Evolutionary conservation across 2,797 vertebrate species (phyloP), one percentile per base, ranked within the genome.

Genomic region (Diplodus puntazzo): DNA sequence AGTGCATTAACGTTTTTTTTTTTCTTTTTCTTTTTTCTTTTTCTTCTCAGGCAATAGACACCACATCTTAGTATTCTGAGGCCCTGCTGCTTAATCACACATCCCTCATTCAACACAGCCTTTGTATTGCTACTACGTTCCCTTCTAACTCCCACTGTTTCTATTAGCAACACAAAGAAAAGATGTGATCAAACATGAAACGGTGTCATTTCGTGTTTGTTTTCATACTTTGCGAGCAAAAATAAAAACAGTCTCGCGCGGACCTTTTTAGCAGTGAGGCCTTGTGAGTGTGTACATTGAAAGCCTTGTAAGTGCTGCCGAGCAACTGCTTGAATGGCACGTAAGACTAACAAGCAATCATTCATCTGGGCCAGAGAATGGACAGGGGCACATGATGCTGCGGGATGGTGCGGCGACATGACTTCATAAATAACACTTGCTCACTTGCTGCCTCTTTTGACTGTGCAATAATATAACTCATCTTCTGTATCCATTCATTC

Each of bases 1-100:
- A 87, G 83, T 92, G 91, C 87, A 93, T 94, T 94, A 88, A 83
- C 79, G 80, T 67, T 69, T 81, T 77, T 80, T 81, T 69, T 72
- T 60, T 45, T 58, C 25, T 25, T 25, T 25, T 25, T 25, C 25
- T 66, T 55, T 68, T 65, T 65, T 55, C 23, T 5, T 34, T 34
- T 34, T 34, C 30, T 34, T 34, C 69, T 77, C 82, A 82, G 83
- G 78, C 75, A 77, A 78, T 49, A 88, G 73, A 78, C 78, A 80
- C 80, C 66, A 73, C 84, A 1, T 83, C 73, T 76, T 87, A 77
- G 88, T 87, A 83, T 88, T 88, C 78, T 76, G 79, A 76, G 76
- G 84, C 85, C 75, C 73, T 67, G 88, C 81, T 75, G 80, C 80
- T 91, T 91, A 91, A 89, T 90, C 86, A 89, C 86, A 87, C 84